phyloP scores from a whole-genome alignment of 2,113 vertebrate species.

The Festucalex cinctus region DNA sequence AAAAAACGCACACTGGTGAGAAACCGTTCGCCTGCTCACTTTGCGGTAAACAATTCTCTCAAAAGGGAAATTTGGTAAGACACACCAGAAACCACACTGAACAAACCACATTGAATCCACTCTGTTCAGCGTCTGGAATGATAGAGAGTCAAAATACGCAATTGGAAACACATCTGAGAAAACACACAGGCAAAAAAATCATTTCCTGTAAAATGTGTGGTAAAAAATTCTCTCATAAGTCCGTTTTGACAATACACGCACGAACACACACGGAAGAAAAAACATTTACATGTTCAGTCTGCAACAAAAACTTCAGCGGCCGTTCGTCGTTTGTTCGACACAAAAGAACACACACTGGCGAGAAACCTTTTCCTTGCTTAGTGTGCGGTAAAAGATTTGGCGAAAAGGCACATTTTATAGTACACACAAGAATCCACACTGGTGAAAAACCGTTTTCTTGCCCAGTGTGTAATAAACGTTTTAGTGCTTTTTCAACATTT shows the following conservation, averaged over 20 bases:
- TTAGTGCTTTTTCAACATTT: neutral
- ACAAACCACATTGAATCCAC: too few relatives aligned
- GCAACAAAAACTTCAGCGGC: neutral
- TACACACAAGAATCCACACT: neutral
- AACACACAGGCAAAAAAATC: neutral
- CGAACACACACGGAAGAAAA: neutral
- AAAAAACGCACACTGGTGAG: neutral
- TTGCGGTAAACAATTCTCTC: neutral
- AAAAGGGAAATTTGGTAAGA: neutral
- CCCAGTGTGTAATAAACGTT: neutral
- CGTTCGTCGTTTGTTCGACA: neutral
- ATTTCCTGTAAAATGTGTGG: neutral
- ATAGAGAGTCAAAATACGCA: neutral
- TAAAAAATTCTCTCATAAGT: neutral
- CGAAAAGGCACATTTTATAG: neutral
- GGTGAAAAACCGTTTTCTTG: neutral
- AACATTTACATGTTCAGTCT: neutral
- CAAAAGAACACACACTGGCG: neutral
- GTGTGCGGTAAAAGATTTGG: neutral
- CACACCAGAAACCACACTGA: neutral
- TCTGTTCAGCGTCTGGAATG: neutral
- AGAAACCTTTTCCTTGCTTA: neutral
- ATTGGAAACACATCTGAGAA: neutral
- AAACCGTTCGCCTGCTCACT: neutral
- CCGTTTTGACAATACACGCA: neutral